Percentiles rank a stretch among this genome's conserved stretches.
These are phyloP conservation scores for Hormaphis cornu DNA, from an alignment of 1,140 invertebrate genomes.

Conservation along the genomic window DNA sequence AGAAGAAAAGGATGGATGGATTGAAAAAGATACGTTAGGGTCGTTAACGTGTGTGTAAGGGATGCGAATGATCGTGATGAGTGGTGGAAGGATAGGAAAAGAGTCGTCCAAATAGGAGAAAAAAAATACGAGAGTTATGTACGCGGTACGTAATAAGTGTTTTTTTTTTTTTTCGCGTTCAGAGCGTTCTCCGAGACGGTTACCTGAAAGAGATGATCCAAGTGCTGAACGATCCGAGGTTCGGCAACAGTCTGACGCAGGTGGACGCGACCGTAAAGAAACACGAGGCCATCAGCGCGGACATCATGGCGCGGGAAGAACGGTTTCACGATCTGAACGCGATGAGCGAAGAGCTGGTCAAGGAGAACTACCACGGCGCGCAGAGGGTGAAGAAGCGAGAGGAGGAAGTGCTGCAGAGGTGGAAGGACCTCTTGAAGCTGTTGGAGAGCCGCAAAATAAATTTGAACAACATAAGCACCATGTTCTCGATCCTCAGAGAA, in stretches of 20 bases:
- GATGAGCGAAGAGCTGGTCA: slow-evolving; percentile 81
- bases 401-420: slow-evolving; percentile 76
- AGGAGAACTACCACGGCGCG: slow-evolving; percentile 83
- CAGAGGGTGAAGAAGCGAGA: slow-evolving; percentile 74
- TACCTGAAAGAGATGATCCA: slow-evolving; percentile 98
- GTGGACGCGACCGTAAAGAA: slow-evolving; percentile 97
- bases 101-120: too few relatives aligned
- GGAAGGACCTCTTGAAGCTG: slow-evolving; percentile 74
- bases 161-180: slow-evolving; percentile 38
- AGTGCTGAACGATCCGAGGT: slow-evolving; percentile 84
- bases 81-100: too few relatives aligned
- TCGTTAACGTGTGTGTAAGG: too few relatives aligned
- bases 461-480: slow-evolving; percentile 61
- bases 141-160: too few relatives aligned
- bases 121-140: too few relatives aligned
- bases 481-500: slow-evolving; percentile 80
- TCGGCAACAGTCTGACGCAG: slow-evolving; percentile 80
- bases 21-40: too few relatives aligned
- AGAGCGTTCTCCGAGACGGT: slow-evolving; percentile 78
- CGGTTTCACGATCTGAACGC: slow-evolving; percentile 85
- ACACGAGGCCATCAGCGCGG: slow-evolving; percentile 94
- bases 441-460: slow-evolving; percentile 76
- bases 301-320: slow-evolving; percentile 86
- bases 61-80: too few relatives aligned
- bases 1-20: too few relatives aligned